Evolutionary conservation across 2,888 invertebrate genomes (phyloP).

Genomic region (Candidula unifasciata): DNA sequence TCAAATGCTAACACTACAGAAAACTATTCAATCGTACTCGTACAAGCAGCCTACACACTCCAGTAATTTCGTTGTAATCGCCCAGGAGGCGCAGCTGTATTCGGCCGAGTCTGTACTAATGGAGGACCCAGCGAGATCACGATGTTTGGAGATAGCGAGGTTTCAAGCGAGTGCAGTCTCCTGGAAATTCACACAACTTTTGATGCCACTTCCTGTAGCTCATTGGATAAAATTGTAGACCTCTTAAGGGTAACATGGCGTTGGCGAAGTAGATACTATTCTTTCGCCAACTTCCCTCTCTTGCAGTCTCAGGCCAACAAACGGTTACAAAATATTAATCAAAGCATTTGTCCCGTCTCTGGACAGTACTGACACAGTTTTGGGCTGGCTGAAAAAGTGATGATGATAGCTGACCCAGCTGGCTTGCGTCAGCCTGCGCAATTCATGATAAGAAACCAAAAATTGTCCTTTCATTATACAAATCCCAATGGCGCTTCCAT

Average conservation of each 20-base stretch:
- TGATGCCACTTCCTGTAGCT: conserved; percentile 87
- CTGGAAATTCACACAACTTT: conserved; percentile 85
- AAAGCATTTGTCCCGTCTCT: conserved; percentile 30
- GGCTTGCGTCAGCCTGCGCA: too few species aligned
- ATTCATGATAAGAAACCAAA: too few species aligned
- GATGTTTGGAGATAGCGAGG: conserved; percentile 93
- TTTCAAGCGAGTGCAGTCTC: conserved; percentile 74
- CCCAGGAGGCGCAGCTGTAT: conserved; percentile 93
- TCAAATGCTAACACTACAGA: background rate
- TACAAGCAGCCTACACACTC: background rate
- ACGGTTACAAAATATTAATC: conserved; percentile 80
- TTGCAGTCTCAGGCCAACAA: conserved; percentile 92
- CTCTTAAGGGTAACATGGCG: conserved; percentile 89
- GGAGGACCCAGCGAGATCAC: conserved; percentile 87
- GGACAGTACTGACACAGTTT: conserved; percentile 11
- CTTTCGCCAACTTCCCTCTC: conserved; percentile 85
- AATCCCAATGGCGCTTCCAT: too few species aligned
- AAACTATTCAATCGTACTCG: background rate
- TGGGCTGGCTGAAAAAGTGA: background rate
- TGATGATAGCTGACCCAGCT: conserved; percentile 13
- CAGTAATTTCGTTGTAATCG: conserved; percentile 91
- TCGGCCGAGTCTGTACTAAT: conserved; percentile 91
- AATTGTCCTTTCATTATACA: too few species aligned
- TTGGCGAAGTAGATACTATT: conserved; percentile 87
- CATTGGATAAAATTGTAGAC: conserved; percentile 90